Evolutionary conservation across 2,888 invertebrate genomes (phyloP), one percentile per base, ranked within the genome.

Genomic region (Amitus sp.): DNA sequence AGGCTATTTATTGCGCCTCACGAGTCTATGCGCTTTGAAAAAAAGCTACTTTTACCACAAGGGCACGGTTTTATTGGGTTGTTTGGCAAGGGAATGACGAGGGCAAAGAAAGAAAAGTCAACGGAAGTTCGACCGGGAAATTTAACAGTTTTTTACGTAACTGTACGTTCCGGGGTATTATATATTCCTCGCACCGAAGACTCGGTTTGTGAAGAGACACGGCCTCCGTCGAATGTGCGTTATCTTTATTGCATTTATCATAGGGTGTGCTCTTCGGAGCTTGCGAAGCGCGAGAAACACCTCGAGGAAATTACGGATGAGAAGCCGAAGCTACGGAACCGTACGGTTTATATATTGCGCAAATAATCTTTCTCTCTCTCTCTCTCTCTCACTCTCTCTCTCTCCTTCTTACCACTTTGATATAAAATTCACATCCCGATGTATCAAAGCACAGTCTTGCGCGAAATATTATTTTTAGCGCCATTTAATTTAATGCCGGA

Each of bases 171-270:
- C n/a, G 33, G 34, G 20, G 23, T 27, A n/a, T 45, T 52, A 52
- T 52, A 46, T 45, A 52, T 52, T 46, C 51, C 34, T 34, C 6
- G 19, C 30, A 37, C 30, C 40, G 12, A 28, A n/a, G 33, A 43
- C 47, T 57, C 47, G 51, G 47, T 57, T 33, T 30, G 15, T 47
- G 43, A 55, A 28, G 45, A 46, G 40, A 45, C 45, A 45, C 12
- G 49, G 49, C 48, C 48, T 37, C 37, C 40, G 42, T 46, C 46
- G 20, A 57, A 47, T 43, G 47, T 57, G 51, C 51, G 40, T 43
- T 51, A 57, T 57, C 57, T 57, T 57, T 57, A 51, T 57, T 57
- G 51, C 51, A 57, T 57, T 57, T 57, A 51, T 57, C 47, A 52
- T 52, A 10, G 51, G 45, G 45, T 45, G 37, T 37, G 45, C 45